A percentile compares a stretch with the other conserved stretches of the same genome.
Conservation (phyloP, 2,797 vertebrate genomes). For the Typhlichthys eigenmanni region DNA sequence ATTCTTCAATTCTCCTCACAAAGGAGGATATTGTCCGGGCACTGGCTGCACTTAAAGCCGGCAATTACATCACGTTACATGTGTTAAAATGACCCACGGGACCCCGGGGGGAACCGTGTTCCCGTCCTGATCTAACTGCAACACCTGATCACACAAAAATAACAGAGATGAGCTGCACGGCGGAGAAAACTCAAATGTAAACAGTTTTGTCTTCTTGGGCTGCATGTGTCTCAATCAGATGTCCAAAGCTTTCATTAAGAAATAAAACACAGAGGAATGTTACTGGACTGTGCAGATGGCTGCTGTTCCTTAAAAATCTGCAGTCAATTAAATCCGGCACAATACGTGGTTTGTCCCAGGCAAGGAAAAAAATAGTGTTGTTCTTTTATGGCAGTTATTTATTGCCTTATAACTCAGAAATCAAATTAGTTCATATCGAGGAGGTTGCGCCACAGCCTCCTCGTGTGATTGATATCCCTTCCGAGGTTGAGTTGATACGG, state of each 20-base stretch:
- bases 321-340: slow-evolving; percentile 72
- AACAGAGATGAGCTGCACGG: slow-evolving; percentile 32
- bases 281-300: slow-evolving; percentile 50
- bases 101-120: slow-evolving; percentile 47
- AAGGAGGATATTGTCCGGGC: slow-evolving; percentile 60
- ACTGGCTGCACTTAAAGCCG: slow-evolving; percentile 63
- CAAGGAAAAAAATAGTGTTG: slow-evolving; percentile 31
- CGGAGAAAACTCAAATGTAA: slow-evolving; percentile 29
- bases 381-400: slow-evolving; percentile 76
- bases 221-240: slow-evolving; percentile 15
- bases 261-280: slow-evolving; percentile 65
- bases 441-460: slow-evolving; percentile 37
- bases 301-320: slow-evolving; percentile 51
- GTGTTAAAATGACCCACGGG: slow-evolving; percentile 66
- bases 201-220: slow-evolving; percentile 11
- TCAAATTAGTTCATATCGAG: slow-evolving; percentile 77
- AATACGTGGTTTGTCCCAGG: slow-evolving; percentile 67
- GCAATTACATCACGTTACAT: slow-evolving; percentile 76
- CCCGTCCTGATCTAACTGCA: slow-evolving; percentile 47
- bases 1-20: slow-evolving; percentile 68
- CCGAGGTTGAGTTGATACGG: slow-evolving; percentile 56
- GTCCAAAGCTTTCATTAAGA: slow-evolving; percentile 56
- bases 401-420: slow-evolving; percentile 76
- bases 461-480: slow-evolving; percentile 68
- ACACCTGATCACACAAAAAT: slow-evolving; percentile 57